Percentiles rank a stretch among this genome's conserved stretches.
These are phyloP conservation scores for Lepisosteus osseus DNA, from an alignment of 2,113 vertebrate species.

Conservation along the genomic window DNA sequence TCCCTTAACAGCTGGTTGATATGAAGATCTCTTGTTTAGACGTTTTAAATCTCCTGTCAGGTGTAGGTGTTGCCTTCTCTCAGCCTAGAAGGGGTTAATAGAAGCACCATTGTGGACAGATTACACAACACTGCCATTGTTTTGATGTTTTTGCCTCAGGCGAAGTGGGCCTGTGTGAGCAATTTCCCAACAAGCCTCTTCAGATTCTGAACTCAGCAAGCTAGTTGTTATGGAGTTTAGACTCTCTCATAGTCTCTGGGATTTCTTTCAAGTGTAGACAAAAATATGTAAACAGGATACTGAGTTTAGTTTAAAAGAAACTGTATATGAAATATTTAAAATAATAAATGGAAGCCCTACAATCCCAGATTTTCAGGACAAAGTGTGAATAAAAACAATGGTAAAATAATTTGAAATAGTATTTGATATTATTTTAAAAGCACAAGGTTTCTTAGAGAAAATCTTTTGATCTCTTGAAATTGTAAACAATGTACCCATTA, in stretches of 20 bases:
- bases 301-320: slow-evolving; percentile 10
- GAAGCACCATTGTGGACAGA: neutral
- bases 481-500: too few relatives aligned
- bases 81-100: neutral
- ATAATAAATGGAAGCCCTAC: neutral
- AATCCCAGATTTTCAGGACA: too few relatives aligned
- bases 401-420: too few relatives aligned
- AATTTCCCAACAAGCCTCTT: slow-evolving; percentile 33
- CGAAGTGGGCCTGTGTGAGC: slow-evolving; percentile 32
- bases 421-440: too few relatives aligned
- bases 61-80: neutral
- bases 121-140: slow-evolving; percentile 41
- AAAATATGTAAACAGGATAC: slow-evolving; percentile 46
- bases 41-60: neutral
- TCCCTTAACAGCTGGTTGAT: too few relatives aligned
- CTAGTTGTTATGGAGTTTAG: neutral
- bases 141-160: slow-evolving; percentile 26
- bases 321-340: slow-evolving; percentile 6
- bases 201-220: neutral
- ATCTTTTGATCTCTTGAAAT: neutral
- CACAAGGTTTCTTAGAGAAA: neutral
- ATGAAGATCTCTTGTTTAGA: too few relatives aligned
- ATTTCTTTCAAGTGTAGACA: slow-evolving; percentile 30
- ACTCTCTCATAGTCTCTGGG: neutral
- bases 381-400: too few relatives aligned